A percentile compares a stretch with the other conserved stretches of the same genome.
Evolutionary conservation across 2,113 vertebrate species (phyloP).

Genomic region (Centropus bengalensis): DNA sequence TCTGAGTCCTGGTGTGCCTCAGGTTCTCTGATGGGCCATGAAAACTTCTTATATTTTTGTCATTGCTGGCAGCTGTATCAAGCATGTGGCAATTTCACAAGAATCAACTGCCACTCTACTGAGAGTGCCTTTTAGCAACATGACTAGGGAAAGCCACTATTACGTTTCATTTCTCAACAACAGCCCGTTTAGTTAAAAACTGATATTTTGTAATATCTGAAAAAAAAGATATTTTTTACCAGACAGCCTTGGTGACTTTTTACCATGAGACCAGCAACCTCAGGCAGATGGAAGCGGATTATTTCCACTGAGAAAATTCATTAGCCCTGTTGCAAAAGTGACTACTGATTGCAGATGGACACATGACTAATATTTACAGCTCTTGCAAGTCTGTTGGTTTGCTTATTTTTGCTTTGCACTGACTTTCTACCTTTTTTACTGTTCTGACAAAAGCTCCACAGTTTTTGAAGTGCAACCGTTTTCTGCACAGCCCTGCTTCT

Average conservation of each 20-base stretch:
- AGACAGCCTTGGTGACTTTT: background rate
- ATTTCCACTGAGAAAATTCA: background rate
- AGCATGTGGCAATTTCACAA: constrained; percentile 15
- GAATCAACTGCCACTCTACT: background rate
- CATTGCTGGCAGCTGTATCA: background rate
- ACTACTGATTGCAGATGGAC: background rate
- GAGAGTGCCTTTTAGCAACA: background rate
- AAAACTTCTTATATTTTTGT: too few species aligned
- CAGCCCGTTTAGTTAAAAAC: background rate
- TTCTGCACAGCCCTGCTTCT: background rate
- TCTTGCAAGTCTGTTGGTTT: background rate
- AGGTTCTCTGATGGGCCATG: too few species aligned
- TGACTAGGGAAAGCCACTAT: background rate
- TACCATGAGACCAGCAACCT: background rate
- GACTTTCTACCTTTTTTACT: background rate
- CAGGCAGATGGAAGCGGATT: background rate
- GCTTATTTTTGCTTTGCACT: background rate
- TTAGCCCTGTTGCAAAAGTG: background rate
- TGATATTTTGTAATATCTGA: background rate
- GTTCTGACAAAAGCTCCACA: background rate
- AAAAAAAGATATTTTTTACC: background rate
- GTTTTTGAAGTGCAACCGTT: background rate
- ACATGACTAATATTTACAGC: background rate
- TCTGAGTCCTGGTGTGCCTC: too few species aligned
- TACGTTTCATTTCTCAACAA: constrained; percentile 27